Evolutionary conservation across 2,797 vertebrate species (phyloP).

Genomic region (Pitangus sulphuratus): DNA sequence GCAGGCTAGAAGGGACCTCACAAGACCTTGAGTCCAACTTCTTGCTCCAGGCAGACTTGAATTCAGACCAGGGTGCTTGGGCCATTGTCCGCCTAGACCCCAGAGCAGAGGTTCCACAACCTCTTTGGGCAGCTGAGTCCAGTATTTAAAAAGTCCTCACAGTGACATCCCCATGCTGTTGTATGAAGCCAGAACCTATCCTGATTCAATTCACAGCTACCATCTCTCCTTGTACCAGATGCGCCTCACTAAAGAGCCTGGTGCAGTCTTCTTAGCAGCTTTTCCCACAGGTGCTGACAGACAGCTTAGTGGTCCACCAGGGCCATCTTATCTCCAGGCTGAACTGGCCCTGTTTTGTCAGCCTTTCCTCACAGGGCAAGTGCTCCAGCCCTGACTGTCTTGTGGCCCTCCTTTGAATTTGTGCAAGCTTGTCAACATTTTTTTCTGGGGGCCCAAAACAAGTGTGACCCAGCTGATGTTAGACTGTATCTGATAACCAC

Average conservation of each 20-base stretch:
- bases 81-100: neutral
- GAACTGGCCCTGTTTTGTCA: neutral
- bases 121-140: neutral
- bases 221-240: neutral
- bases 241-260: neutral
- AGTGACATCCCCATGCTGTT: fast-evolving
- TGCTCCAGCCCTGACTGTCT: neutral
- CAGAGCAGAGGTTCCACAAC: neutral
- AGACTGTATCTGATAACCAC: neutral
- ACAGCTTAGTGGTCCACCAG: neutral
- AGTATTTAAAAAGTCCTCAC: neutral
- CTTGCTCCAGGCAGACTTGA: neutral
- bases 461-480: neutral
- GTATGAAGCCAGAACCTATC: neutral
- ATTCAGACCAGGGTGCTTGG: neutral
- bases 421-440: neutral
- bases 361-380: neutral
- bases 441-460: neutral
- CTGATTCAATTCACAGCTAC: fast-evolving
- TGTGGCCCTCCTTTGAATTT: neutral
- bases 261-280: neutral
- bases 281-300: neutral
- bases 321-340: neutral
- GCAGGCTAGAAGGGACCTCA: neutral
- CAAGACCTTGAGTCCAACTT: neutral